Evolutionary conservation across 2,888 invertebrate species (phyloP).

Genomic region (Euzophera pinguis): DNA sequence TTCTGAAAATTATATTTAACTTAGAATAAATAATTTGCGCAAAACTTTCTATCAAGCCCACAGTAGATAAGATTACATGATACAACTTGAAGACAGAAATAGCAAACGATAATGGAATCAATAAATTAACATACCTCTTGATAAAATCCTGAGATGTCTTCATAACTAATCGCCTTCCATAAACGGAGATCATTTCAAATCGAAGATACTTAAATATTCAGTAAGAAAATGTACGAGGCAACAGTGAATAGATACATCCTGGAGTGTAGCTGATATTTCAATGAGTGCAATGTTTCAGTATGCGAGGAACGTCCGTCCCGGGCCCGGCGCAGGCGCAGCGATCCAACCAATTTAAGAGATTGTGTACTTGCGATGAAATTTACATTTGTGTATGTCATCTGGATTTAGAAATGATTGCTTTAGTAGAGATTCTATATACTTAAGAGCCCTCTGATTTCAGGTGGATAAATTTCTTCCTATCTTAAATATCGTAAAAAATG

Average conservation of each 20-base stretch:
- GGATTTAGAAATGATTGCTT: background rate
- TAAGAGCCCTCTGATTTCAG: no score
- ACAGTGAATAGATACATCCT: slow-evolving; percentile 12
- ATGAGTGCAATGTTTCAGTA: slow-evolving; percentile 26
- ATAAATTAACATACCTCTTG: background rate
- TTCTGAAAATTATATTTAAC: no score
- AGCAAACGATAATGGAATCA: background rate
- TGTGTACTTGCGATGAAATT: slow-evolving; percentile 13
- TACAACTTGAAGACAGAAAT: background rate
- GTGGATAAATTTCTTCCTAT: no score
- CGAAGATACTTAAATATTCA: slow-evolving; percentile 6
- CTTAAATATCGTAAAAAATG: no score
- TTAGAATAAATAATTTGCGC: no score
- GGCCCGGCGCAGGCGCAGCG: slow-evolving; percentile 39
- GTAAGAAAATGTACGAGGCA: slow-evolving; percentile 10
- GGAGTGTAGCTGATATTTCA: slow-evolving; percentile 15
- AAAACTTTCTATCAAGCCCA: no score
- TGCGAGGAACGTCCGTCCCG: slow-evolving; percentile 52
- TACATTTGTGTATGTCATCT: slow-evolving; percentile 10
- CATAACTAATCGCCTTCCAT: background rate
- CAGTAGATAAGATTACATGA: no score
- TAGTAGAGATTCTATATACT: background rate
- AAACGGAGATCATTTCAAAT: slow-evolving; percentile 4
- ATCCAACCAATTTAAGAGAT: slow-evolving; percentile 28
- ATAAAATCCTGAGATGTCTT: background rate